A percentile compares a stretch with the other conserved stretches of the same genome.
Conservation (phyloP, 2,113 vertebrate genomes). For the Oryzias curvinotus region DNA sequence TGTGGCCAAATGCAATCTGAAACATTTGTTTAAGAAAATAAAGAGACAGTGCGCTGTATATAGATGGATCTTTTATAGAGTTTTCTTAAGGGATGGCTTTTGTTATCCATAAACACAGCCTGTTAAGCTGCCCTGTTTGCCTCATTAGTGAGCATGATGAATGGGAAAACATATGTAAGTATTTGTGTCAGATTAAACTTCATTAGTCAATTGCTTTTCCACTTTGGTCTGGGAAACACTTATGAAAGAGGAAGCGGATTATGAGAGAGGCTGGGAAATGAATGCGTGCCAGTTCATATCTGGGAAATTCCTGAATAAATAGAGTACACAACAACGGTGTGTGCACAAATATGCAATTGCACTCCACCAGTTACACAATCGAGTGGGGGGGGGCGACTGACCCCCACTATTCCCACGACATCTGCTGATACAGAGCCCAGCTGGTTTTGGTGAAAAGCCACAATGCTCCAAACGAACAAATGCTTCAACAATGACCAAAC, state of each 20-base stretch:
- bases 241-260: slow-evolving; percentile 38
- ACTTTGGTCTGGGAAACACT: slow-evolving; percentile 57
- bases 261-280: slow-evolving; percentile 60
- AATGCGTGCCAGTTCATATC: slow-evolving; percentile 54
- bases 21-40: slow-evolving; percentile 1
- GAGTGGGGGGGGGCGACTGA: slow-evolving; percentile 12
- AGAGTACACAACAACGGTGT: slow-evolving; percentile 23
- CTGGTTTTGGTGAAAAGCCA: slow-evolving; percentile 30
- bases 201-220: slow-evolving; percentile 55
- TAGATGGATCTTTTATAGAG: background rate
- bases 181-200: slow-evolving; percentile 48
- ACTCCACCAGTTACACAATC: background rate
- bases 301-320: slow-evolving; percentile 63
- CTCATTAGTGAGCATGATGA: slow-evolving; percentile 46
- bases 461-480: slow-evolving; percentile 27
- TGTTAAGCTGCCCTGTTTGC: slow-evolving; percentile 32
- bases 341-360: background rate
- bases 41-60: background rate
- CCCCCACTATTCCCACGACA: slow-evolving; percentile 54
- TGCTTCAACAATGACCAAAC: slow-evolving; percentile 23
- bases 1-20: background rate
- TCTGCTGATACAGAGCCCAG: slow-evolving; percentile 45
- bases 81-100: slow-evolving; percentile 8
- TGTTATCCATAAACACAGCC: slow-evolving; percentile 24
- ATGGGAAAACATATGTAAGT: slow-evolving; percentile 31